Conservation (phyloP, 2,797 vertebrate genomes). For the Centroberyx gerrardi region DNA sequence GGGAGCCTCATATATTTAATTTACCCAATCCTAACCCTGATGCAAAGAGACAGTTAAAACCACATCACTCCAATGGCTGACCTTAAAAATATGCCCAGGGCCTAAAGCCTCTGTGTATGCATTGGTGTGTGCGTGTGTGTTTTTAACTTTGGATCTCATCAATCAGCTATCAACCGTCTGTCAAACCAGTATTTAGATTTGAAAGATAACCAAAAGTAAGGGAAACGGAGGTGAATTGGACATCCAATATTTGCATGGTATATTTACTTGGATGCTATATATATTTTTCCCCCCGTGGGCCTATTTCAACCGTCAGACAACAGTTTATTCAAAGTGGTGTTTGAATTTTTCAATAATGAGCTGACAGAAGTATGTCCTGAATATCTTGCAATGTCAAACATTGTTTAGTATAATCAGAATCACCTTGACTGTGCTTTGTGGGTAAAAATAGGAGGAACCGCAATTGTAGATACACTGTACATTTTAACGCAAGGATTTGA, state of each 20-base stretch:
- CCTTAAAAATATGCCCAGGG: slow-evolving; percentile 51
- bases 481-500: slow-evolving; percentile 61
- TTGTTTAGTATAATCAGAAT: slow-evolving; percentile 74
- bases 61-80: slow-evolving; percentile 7
- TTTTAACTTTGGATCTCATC: slow-evolving; percentile 44
- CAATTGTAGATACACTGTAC: slow-evolving; percentile 69
- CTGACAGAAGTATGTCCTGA: slow-evolving; percentile 64
- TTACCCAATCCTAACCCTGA: no score
- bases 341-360: slow-evolving; percentile 47
- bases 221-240: slow-evolving; percentile 21
- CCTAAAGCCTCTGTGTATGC: slow-evolving; percentile 19
- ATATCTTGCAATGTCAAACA: slow-evolving; percentile 72
- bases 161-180: slow-evolving; percentile 39
- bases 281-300: slow-evolving; percentile 7
- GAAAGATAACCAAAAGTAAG: slow-evolving; percentile 27
- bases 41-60: background rate
- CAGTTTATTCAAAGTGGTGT: slow-evolving; percentile 56
- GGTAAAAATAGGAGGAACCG: slow-evolving; percentile 70
- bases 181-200: slow-evolving; percentile 61
- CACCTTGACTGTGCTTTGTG: slow-evolving; percentile 74
- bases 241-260: slow-evolving; percentile 42
- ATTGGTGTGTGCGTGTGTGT: slow-evolving; percentile 3
- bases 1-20: no score
- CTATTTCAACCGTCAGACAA: slow-evolving; percentile 47
- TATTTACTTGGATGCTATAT: slow-evolving; percentile 18